A percentile compares a stretch with the other conserved stretches of the same genome.
Evolutionary conservation across 2,797 vertebrate genomes (phyloP).

Genomic region (Danio choprae): DNA sequence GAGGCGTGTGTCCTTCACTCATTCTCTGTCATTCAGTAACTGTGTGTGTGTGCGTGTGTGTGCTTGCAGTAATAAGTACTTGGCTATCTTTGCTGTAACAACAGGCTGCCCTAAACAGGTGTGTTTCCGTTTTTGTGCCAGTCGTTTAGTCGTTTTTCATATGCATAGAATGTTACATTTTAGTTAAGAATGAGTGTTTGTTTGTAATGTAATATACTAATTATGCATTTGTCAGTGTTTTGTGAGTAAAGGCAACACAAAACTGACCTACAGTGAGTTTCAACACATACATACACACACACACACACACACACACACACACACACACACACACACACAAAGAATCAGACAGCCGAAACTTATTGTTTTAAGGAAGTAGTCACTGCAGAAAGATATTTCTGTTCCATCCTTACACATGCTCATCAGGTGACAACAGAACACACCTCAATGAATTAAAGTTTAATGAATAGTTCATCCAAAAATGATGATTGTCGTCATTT

Average conservation of each 20-base stretch:
- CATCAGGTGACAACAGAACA: constrained; percentile 14
- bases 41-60: constrained; percentile 16
- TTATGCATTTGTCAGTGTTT: neutral
- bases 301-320: neutral
- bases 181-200: neutral
- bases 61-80: constrained; percentile 38
- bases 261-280: constrained; percentile 5
- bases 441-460: neutral
- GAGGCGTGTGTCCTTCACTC: constrained; percentile 16
- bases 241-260: neutral
- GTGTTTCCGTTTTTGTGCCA: constrained; percentile 8
- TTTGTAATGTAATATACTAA: neutral
- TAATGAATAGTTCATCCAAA: neutral
- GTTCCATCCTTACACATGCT: neutral
- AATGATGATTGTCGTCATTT: neutral
- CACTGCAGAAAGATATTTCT: neutral
- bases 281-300: neutral
- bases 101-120: constrained; percentile 22
- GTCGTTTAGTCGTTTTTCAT: neutral
- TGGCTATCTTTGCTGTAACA: constrained; percentile 27
- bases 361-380: constrained; percentile 4
- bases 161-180: neutral
- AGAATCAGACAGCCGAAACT: neutral
- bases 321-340: neutral
- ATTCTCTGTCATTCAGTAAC: constrained; percentile 3